Conservation (phyloP, 2,888 invertebrate species). For the Folsomia candida region DNA sequence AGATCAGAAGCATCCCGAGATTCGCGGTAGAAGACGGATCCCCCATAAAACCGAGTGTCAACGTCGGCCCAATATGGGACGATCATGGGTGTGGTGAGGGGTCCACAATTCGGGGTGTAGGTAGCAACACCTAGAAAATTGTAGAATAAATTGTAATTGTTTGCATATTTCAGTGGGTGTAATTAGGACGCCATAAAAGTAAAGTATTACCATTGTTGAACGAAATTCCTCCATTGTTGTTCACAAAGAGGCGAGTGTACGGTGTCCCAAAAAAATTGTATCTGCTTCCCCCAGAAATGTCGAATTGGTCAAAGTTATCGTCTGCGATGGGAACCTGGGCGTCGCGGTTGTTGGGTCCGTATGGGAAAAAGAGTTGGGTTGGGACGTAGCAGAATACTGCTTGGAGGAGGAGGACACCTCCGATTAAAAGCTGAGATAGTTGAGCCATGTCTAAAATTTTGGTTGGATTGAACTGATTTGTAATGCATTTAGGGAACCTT, state of each 20-base stretch:
- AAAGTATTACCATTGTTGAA: neutral
- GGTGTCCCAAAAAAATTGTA: slow-evolving; percentile 1
- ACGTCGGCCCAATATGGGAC: slow-evolving; percentile 29
- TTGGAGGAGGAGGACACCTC: no score
- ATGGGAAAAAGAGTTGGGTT: slow-evolving; percentile 12
- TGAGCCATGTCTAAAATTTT: no score
- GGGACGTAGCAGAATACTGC: no score
- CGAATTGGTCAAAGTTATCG: slow-evolving; percentile 2
- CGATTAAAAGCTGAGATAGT: no score
- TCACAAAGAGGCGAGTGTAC: neutral
- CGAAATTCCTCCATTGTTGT: slow-evolving; percentile 11
- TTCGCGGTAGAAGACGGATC: slow-evolving; percentile 18
- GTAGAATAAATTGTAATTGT: no score
- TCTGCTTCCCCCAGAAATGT: neutral
- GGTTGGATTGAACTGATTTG: no score
- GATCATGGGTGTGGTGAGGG: slow-evolving; percentile 26
- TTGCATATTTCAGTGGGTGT: no score
- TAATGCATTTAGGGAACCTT: no score
- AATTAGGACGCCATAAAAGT: no score
- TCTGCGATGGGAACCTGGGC: slow-evolving; percentile 1
- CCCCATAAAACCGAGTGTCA: neutral
- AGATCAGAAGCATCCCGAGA: slow-evolving; percentile 6
- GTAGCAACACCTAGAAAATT: slow-evolving; percentile 14
- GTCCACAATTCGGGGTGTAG: slow-evolving; percentile 18
- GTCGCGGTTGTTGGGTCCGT: neutral